Percentiles rank a stretch among this genome's conserved stretches.
These are phyloP conservation scores for Plebejus argus DNA, from an alignment of 2,888 invertebrate genomes.

Conservation along the genomic window DNA sequence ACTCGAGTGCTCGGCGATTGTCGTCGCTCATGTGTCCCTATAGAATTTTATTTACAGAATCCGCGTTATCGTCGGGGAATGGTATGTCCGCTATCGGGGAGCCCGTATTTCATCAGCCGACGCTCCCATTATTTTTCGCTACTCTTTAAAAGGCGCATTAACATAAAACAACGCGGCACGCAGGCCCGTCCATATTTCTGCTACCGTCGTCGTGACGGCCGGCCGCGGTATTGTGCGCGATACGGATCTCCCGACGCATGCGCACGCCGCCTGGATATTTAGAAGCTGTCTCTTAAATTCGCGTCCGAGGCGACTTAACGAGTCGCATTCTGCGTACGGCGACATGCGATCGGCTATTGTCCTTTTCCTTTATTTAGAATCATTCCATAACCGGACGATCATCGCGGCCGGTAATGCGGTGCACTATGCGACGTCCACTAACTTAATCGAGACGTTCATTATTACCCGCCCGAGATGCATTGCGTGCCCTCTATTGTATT, in stretches of 20 bases:
- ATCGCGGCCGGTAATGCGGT: conserved; percentile 40
- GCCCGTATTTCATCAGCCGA: conserved; percentile 68
- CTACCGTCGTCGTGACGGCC: conserved; percentile 75
- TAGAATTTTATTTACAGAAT: neutral
- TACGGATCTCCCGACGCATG: conserved; percentile 75
- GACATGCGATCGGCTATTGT: conserved; percentile 71
- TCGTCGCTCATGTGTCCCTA: neutral
- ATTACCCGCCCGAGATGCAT: conserved; percentile 13
- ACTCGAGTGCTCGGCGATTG: neutral
- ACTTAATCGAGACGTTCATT: conserved; percentile 29
- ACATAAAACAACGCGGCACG: conserved; percentile 76
- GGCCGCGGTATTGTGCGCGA: conserved; percentile 76
- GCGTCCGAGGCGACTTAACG: conserved; percentile 69
- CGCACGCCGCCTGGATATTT: conserved; percentile 72
- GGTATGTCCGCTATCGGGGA: conserved; percentile 48
- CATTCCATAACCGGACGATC: conserved; percentile 50
- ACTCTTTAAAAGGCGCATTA: conserved; percentile 69
- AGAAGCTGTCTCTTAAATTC: conserved; percentile 77
- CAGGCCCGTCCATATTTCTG: conserved; percentile 75
- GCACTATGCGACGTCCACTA: conserved; percentile 26
- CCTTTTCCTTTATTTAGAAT: conserved; percentile 56
- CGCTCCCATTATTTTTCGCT: conserved; percentile 63
- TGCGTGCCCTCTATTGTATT: conserved; percentile 21
- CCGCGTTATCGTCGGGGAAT: conserved; percentile 27
- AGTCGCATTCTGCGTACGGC: conserved; percentile 70